Base-by-base conservation (phyloP, 2,888 invertebrate genomes). In the Xylota segnis region DNA sequence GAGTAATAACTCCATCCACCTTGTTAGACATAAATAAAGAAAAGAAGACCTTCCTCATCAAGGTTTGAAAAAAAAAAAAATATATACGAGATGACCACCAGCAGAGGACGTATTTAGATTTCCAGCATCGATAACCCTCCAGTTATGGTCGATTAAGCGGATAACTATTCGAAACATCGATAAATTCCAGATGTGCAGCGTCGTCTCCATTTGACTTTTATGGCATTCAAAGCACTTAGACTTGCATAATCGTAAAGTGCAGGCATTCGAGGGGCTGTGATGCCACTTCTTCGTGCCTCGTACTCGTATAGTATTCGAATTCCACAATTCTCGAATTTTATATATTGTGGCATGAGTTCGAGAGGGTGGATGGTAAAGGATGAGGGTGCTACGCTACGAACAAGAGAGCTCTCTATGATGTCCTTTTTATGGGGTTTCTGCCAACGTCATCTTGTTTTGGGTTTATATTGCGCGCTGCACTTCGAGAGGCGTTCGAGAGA, bases 231-330 rank as follows among this genome's bases (percentile, higher is more conserved):
- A 84, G 79, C 56, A 75, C 84, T 79, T 70, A 70, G 84, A 79
- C 84, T 79, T 84, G 84, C 84, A 84, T 76, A 84, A 75, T 84
- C 79, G 84, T 84, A 66, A 84, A 84, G 52, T 75, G 75, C 84
- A 79, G 75, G 66, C 84, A 79, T 66, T 75, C 43, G 23, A 23
- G 58, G 37, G 43, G 10, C 10, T 10, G 37, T 63, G 63, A 79
- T 75, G 75, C 70, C 58, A 65, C 59, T 63, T 32, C 34, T 52
- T 54, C 52, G 59, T 27, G 43, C 16, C 18, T 61, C 68, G 68
- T n/a, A n/a, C n/a, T n/a, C n/a, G n/a, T n/a, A 54, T 61, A 65
- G n/a, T 68, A 84, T 84, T 84, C 71, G 79, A 79, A 79, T 84
- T 63, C 58, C 65, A 63, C 58, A 58, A 58, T 75, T 70, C 58